Evolutionary conservation across 37 sponge, comb jelly and placozoan species (phyloP), one percentile per base, ranked within the genome.

Genomic region (Hormiphora californensis): DNA sequence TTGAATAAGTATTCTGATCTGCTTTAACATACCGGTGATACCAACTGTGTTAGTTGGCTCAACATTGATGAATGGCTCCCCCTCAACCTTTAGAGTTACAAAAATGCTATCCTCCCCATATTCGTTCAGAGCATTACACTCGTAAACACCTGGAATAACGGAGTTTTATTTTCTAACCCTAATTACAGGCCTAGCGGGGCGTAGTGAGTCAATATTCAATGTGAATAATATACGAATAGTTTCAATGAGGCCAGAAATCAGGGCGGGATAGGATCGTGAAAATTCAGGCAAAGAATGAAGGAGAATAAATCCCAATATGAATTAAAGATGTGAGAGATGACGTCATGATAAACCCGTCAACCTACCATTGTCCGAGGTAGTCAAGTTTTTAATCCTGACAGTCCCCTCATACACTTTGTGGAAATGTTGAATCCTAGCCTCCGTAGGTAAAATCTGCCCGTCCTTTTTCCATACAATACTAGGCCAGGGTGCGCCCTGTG

Each of bases 391-490:
- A 11, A 73, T 73, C 4, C 25, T 36, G 23, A 73, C 43, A 7
- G 81, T 73, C 1, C 28, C 17, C 81, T 73, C 81, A 46, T 43
- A 73, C 44, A 73, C 28, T 25, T 73, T 73, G 46, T 73, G 46
- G 22, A 43, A 46, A 0, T 73, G 81, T 28, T 28, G 32, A 21
- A 73, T 73, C 46, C 81, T 21, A 28, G 36, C 8, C 17, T 73
- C 81, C 21, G 81, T 43, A 21, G 81, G 81, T 30, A 73, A 17
- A 36, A 46, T 46, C 21, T 12, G 0, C 0, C 81, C 44, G 81
- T 73, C 81, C 81, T 73, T 73, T 41, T 43, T 23, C 81, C 81
- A 73, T 1, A 73, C 35, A 30, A 73, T 73, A 40, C 81, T 73
- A 21, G 81, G 81, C 2, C 46, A 43, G 0, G 81, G 81, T 1